Base-by-base conservation (phyloP, 2,113 vertebrate species). In the Ifrita kowaldi region DNA sequence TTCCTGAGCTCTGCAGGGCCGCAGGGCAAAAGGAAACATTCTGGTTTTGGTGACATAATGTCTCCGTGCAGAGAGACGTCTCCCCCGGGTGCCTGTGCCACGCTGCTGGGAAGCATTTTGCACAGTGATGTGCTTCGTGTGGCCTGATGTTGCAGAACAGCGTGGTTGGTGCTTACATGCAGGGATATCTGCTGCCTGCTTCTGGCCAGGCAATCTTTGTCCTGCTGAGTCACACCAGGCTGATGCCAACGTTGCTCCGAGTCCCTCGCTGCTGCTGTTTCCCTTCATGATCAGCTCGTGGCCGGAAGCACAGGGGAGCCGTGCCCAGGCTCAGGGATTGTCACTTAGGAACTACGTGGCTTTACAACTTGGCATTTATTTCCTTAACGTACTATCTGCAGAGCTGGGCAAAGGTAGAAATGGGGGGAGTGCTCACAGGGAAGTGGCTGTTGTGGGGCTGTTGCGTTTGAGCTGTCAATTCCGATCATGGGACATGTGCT, bases 51-150 rank as follows among this genome's bases (percentile, higher is more conserved):
- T 47, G 57, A 67, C 5, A 3, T 24, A 67, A 47, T 0, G 0
- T 53, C 37, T 71, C 49, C 2, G 1, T 12, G 11, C 16, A 30
- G 49, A 50, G 39, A 73, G 18, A 20, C 0, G 0, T 28, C 19
- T 56, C 32, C 37, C 44, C 42, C 1, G 0, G 18, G 27, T 55
- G 39, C 30, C 28, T 0, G 0, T 23, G 59, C 49, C 1, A 0
- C 0, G 0, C 24, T 35, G 65, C 67, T 56, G n/a, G 19, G 21
- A 52, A 69, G 56, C 13, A 2, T n/a, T 84, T 84, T 55, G 41
- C 56, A 18, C 4, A 33, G 49, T 0, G 1, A 20, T 5, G 0
- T 41, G 57, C 12, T 69, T 52, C 23, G 0, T 10, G n/a, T 46
- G 50, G 28, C 19, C 50, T 35, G 4, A 10, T 63, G 10, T 35